Evolutionary conservation across 2,888 invertebrate genomes (phyloP).

Genomic region (Rotaria socialis): DNA sequence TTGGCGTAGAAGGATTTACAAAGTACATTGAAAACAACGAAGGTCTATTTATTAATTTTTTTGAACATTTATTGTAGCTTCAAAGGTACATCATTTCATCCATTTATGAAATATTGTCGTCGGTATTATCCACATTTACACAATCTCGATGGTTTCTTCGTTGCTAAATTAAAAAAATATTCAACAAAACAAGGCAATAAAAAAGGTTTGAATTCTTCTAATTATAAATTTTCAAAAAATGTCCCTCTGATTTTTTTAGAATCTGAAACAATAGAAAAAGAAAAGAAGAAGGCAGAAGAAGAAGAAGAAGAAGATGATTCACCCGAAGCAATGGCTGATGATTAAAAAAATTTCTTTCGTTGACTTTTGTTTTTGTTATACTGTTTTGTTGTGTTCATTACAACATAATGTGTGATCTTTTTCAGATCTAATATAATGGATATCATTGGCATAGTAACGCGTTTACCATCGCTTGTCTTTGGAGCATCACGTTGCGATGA

Average conservation of each 20-base stretch:
- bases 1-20: constrained; percentile 88
- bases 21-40: constrained; percentile 63
- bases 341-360: background rate
- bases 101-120: constrained; percentile 77
- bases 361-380: background rate
- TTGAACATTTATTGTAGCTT: constrained; percentile 53
- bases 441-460: constrained; percentile 45
- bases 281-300: background rate
- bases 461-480: constrained; percentile 46
- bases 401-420: background rate
- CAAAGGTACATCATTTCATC: constrained; percentile 72
- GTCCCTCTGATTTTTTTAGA: background rate
- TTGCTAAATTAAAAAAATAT: constrained; percentile 93
- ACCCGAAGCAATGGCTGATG: background rate
- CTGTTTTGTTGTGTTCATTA: background rate
- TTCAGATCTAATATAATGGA: constrained; percentile 41
- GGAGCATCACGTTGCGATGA: constrained; percentile 46
- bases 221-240: background rate
- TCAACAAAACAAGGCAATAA: constrained; percentile 53
- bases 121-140: constrained; percentile 88
- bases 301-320: background rate
- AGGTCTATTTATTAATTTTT: too few relatives aligned
- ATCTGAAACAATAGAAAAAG: background rate
- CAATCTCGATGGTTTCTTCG: constrained; percentile 98
- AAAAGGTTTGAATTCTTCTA: background rate